Percentiles rank a stretch among this genome's conserved stretches.
Conservation (phyloP, 2,113 vertebrate species). For the Halcyon senegalensis region DNA sequence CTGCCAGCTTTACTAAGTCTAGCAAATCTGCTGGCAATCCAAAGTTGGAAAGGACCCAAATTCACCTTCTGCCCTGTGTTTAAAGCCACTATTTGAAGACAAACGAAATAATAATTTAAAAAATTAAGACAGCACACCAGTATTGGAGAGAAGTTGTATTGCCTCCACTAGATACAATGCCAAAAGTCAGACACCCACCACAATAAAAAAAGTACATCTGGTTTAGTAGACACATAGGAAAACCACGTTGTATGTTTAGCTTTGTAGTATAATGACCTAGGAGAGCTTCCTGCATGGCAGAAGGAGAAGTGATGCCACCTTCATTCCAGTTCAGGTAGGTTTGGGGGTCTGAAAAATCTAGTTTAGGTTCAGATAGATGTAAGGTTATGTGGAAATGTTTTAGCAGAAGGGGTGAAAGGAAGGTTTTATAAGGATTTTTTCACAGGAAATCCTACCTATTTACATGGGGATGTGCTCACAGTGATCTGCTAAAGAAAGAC, state of each 20-base stretch:
- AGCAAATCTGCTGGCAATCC: constrained; percentile 53
- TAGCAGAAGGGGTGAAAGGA: not conserved
- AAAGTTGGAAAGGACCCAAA: constrained; percentile 43
- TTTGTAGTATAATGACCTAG: not conserved
- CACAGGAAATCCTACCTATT: not conserved
- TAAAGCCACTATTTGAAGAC: constrained; percentile 29
- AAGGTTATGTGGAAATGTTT: not conserved
- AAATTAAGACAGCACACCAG: not conserved
- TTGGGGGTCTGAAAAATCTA: not conserved
- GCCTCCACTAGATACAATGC: not conserved
- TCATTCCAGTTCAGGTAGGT: not conserved
- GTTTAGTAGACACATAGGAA: not conserved
- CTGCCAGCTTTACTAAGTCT: constrained; percentile 59
- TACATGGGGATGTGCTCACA: not conserved
- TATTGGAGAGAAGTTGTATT: constrained; percentile 35
- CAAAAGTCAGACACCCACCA: not conserved
- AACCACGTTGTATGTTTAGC: not conserved
- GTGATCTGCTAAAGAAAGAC: not conserved
- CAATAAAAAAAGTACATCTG: constrained; percentile 23
- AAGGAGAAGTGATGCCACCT: not conserved
- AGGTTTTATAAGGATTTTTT: not conserved
- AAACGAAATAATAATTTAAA: not conserved
- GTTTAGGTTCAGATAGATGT: not conserved
- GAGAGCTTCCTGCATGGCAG: not conserved
- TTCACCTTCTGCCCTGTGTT: constrained; percentile 53